These are phyloP conservation scores for Mythimna vitellina DNA, from an alignment of 2,888 invertebrate genomes.

Conservation along the genomic window DNA sequence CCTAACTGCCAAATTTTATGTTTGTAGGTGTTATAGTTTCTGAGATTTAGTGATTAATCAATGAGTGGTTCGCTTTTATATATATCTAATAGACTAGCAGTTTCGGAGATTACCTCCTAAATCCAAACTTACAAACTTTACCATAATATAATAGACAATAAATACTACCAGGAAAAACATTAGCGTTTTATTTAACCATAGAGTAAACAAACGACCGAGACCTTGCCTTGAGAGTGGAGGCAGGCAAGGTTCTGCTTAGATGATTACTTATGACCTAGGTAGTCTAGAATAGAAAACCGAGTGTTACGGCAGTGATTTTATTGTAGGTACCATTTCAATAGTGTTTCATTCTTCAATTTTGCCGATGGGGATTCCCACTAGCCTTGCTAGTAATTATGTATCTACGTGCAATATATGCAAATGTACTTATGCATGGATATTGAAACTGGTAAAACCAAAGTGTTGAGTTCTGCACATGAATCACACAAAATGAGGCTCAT, in stretches of 20 bases:
- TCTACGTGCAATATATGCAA: neutral
- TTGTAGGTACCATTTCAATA: neutral
- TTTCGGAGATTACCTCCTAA: too few relatives aligned
- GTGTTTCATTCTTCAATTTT: neutral
- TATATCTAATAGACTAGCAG: too few relatives aligned
- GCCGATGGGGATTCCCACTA: neutral
- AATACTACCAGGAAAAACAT: conserved; percentile 32
- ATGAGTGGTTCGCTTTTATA: too few relatives aligned
- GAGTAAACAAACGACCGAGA: neutral
- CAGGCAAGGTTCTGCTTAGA: conserved; percentile 32
- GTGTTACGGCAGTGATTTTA: neutral
- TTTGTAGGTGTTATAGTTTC: too few relatives aligned
- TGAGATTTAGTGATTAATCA: too few relatives aligned
- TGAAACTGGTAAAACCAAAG: conserved; percentile 28
- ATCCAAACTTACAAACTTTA: too few relatives aligned
- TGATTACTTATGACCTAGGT: conserved; percentile 14
- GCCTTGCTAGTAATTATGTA: neutral
- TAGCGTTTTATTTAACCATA: neutral
- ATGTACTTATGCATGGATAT: neutral
- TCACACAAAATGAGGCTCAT: conserved; percentile 6
- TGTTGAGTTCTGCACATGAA: conserved; percentile 32
- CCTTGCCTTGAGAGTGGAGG: conserved; percentile 30
- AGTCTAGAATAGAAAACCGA: neutral
- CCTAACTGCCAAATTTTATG: too few relatives aligned
- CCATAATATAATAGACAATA: too few relatives aligned